Base-by-base conservation (phyloP, 2,113 vertebrate genomes). In the Sylvicapra grimmia region DNA sequence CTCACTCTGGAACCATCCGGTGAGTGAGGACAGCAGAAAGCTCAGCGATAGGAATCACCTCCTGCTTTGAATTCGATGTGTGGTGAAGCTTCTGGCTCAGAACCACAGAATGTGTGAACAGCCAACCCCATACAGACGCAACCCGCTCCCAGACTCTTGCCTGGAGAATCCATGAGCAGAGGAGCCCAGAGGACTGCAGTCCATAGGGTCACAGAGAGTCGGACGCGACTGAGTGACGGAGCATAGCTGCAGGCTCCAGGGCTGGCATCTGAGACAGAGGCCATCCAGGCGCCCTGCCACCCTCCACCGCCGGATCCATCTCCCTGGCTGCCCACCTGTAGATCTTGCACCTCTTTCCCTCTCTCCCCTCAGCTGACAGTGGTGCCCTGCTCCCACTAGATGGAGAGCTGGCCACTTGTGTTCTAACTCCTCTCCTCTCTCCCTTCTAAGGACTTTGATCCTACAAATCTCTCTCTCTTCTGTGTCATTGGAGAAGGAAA, bases 261-360 rank as follows among this genome's bases (percentile, higher is more conserved):
- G 21, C 25, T 25, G 56, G 15, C 25, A 1, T 44, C 40, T 27
- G 40, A 7, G 3, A 31, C 1, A n/a, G 44, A 23, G 33, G 53
- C 14, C 9, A 1, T 31, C 8, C 53, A 4, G 6, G 40, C 0
- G 23, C 8, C 1, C 33, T 21, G 23, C 8, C 7, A 0, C 21
- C 19, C 10, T 1, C 9, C 36, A 1, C 2, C 0, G 2, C 18
- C 6, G 1, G 33, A 1, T 0, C 2, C 4, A 23, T 11, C 19
- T 15, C 25, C 21, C 21, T 8, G 0, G 8, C 14, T 13, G 18
- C 4, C 7, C 25, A 11, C 5, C 63, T 36, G 6, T 4, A 63
- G 63, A 33, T 3, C 6, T 47, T 33, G 36, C 0, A 0, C 14
- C 33, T 51, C n/a, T 36, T 18, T 7, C 53, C 44, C 0, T 25